Evolutionary conservation across 2,888 invertebrate genomes (phyloP), one percentile per base, ranked within the genome.

Genomic region (Hydriomena furcata): DNA sequence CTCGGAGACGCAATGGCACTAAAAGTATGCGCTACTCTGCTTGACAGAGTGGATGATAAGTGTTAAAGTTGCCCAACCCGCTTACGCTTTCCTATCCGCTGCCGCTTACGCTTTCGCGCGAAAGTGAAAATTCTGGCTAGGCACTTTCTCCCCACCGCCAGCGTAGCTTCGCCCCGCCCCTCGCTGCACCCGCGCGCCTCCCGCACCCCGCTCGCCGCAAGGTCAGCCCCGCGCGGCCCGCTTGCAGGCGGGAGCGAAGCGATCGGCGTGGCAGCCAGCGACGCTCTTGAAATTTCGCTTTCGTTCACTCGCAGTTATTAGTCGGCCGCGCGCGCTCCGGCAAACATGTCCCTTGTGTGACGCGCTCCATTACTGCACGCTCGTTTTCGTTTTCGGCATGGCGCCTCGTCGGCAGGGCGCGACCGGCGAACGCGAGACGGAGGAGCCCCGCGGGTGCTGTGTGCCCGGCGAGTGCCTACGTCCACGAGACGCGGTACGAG

Each of bases 391-490:
- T 73, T 77, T 73, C 50, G 82, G 73, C 68, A 90, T 91, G 90
- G 90, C 91, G 68, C 91, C 90, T 68, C 87, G 91, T 60, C 82
- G 91, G 65, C 91, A 91, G 69, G 89, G 88, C 76, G 82, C 86
- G 58, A 84, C 86, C 68, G 90, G 89, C 66, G 89, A 87, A 63
- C 84, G 85, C 53, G 88, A 85, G 60, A 76, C 82, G 52, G 91
- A 91, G 65, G 86, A 91, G 68, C 84, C 89, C 69, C 88, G 92
- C 58, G 93, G 94, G 61, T 97, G 97, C 91, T 96, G 96, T 90
- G 94, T 95, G 41, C 97, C 97, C 50, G 94, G 95, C 68, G 96
- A 96, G 73, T 96, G 96, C 80, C 92, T 95, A 52, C 94, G 95
- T 69, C 93, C 91, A 59, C 94, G 95, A 71, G 94, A 95, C 58